These are phyloP conservation scores for Helogale parvula DNA, from an alignment of 2,113 vertebrate species.

Conservation along the genomic window DNA sequence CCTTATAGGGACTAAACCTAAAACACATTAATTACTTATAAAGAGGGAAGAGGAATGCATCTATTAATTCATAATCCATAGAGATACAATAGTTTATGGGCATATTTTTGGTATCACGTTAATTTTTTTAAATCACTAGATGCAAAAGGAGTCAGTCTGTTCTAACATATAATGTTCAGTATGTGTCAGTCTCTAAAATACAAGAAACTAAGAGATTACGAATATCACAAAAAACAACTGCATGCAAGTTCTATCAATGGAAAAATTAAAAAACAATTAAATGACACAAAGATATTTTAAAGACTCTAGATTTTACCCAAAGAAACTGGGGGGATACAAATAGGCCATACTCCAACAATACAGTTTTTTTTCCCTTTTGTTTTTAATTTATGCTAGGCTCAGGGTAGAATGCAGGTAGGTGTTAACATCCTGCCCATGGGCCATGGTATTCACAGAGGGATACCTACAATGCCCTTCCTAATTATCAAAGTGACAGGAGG, in stretches of 20 bases:
- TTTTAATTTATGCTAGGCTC: background rate
- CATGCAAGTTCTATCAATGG: background rate
- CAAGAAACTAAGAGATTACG: slow-evolving; percentile 42
- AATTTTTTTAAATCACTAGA: slow-evolving; percentile 17
- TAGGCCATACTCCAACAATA: background rate
- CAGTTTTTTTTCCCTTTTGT: background rate
- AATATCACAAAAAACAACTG: background rate
- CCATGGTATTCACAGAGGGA: background rate
- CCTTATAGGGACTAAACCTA: background rate
- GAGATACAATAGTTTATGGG: background rate
- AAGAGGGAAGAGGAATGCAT: background rate
- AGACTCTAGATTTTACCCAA: background rate
- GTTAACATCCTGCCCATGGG: background rate
- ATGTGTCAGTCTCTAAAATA: slow-evolving; percentile 20
- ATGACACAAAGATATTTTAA: background rate
- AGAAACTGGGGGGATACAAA: background rate
- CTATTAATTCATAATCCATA: background rate
- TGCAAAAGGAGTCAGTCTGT: background rate
- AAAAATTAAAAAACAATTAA: slow-evolving; percentile 34
- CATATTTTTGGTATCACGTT: background rate
- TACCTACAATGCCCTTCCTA: background rate
- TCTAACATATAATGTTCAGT: background rate
- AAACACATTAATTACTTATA: background rate
- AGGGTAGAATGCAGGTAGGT: background rate
- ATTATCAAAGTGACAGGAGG: background rate